Base-by-base conservation (phyloP, 2,797 vertebrate species). In the Tenualosa ilisha region DNA sequence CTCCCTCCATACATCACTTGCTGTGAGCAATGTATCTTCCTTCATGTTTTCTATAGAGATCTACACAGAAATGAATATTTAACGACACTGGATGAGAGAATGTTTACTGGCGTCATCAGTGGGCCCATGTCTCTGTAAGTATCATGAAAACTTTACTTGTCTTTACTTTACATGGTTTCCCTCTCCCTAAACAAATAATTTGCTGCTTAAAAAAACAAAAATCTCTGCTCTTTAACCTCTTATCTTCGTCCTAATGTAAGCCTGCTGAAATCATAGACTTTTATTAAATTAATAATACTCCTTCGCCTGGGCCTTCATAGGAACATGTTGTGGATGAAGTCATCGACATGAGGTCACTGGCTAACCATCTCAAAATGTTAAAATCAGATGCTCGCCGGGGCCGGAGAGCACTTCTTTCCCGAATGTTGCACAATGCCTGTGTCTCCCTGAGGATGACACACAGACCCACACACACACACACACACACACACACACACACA, bases 91-190 rank as follows among this genome's bases (percentile, higher is more conserved):
- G 95, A 97, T 88, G 96, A 98, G 12, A 95, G 95, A 82, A 95
- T 96, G 75, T 99, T 99, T 92, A 93, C 93, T 22, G 97, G 97
- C 85, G 94, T 94, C 68, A 84, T 96, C 86, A 97, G 95, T 65
- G 98, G 98, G 81, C 98, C 98, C 81, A 95, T 96, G 86, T 93
- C 97, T 61, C 93, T 99, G 98, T 99, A 91, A 98, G 98, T 98
- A 94, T 40, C 83, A 79, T 81, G 82, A 75, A 68, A 6, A 13
- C 37, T 40, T 43, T 20, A 3, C 24, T 7, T 31, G 13, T 11
- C 13, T 51, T 12, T 51, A 51, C 50, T 51, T 51, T 49, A 49
- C 50, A 40, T 75, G 68, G 15, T 15, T 20, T 22, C 68, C 37
- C 26, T 37, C 17, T 31, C 4, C 31, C 68, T 20, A 15, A 43